These are phyloP conservation scores for Polydrusus cervinus DNA, from an alignment of 2,888 invertebrate genomes.

Conservation along the genomic window DNA sequence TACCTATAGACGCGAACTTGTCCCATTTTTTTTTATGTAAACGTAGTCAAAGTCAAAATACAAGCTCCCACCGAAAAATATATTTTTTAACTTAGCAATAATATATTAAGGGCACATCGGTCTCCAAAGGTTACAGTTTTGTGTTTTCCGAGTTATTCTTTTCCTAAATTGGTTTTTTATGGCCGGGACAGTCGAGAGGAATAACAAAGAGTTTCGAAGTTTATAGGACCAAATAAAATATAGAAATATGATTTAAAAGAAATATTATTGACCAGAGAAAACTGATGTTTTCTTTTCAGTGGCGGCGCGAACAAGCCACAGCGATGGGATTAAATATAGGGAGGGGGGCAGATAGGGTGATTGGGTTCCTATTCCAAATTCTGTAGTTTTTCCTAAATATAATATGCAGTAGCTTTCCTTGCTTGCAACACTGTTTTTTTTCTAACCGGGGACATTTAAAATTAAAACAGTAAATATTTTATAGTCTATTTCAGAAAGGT, in stretches of 20 bases:
- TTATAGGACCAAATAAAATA: slow-evolving; percentile 36
- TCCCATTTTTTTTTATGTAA: not conserved
- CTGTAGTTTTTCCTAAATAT: too few relatives aligned
- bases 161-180: slow-evolving; percentile 48
- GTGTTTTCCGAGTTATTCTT: slow-evolving; percentile 47
- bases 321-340: too few relatives aligned
- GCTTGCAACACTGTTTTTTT: too few relatives aligned
- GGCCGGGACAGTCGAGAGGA: slow-evolving; percentile 30
- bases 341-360: too few relatives aligned
- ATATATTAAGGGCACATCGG: slow-evolving; percentile 42
- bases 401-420: too few relatives aligned
- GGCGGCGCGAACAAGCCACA: too few relatives aligned
- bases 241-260: slow-evolving; percentile 5
- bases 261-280: slow-evolving; percentile 9
- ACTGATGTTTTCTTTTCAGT: too few relatives aligned
- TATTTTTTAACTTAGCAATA: slow-evolving; percentile 30
- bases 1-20: not conserved
- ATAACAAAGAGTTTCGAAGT: slow-evolving; percentile 38
- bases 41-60: not conserved
- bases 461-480: too few relatives aligned
- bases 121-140: slow-evolving; percentile 43
- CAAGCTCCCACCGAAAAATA: not conserved
- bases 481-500: too few relatives aligned
- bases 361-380: too few relatives aligned
- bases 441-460: too few relatives aligned